phyloP scores from a whole-genome alignment of 2,113 vertebrate species.

The Mustela lutreola region DNA sequence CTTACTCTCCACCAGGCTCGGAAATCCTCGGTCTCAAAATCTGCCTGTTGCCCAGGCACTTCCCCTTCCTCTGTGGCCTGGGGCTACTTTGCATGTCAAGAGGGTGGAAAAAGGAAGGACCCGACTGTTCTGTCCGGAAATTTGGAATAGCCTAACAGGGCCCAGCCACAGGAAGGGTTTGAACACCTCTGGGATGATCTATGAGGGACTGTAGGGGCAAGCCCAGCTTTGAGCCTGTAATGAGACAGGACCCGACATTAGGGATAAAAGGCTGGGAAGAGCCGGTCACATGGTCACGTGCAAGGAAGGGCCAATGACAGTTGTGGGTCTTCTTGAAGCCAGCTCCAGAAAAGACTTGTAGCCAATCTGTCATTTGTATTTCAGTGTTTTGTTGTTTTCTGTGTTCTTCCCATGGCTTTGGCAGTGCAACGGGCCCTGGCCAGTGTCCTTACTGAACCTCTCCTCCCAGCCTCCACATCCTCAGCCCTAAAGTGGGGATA shows the following conservation, averaged over 20 bases:
- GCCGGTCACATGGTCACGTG: neutral
- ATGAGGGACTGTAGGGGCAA: neutral
- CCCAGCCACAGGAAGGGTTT: neutral
- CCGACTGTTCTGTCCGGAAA: constrained; percentile 5
- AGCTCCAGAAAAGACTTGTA: neutral
- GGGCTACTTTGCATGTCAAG: neutral
- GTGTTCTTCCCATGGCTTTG: neutral
- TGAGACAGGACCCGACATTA: neutral
- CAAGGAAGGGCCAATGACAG: neutral
- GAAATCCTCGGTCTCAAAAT: neutral
- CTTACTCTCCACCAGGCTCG: neutral
- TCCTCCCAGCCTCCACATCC: neutral
- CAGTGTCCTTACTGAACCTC: neutral
- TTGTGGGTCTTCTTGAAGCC: neutral
- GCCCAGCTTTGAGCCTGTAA: neutral
- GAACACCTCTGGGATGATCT: neutral
- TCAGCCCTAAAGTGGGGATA: neutral
- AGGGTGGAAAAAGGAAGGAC: neutral
- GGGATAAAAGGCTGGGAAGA: neutral
- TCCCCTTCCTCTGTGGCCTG: neutral
- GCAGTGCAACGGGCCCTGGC: neutral
- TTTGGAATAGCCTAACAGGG: neutral
- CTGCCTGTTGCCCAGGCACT: neutral
- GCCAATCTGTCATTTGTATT: neutral
- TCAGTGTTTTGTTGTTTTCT: neutral